Percentiles rank a stretch among this genome's conserved stretches.
Evolutionary conservation across 92 coral and sea anemone species (phyloP).

Genomic region (Paramuricea clavata): DNA sequence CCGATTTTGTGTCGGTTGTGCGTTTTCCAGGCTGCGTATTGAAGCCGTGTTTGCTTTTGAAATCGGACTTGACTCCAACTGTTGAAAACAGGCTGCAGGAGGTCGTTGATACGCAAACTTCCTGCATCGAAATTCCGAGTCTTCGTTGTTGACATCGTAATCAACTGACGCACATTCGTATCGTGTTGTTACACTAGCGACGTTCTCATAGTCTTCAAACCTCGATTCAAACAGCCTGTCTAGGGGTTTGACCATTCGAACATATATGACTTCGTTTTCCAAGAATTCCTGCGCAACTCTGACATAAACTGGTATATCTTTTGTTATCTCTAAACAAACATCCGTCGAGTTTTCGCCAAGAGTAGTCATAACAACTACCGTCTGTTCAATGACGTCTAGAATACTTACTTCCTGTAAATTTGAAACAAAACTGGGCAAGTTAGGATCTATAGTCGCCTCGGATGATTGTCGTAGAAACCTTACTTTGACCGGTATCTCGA

Average conservation of each 20-base stretch:
- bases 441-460: neutral
- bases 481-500: constrained; percentile 16
- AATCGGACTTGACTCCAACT: neutral
- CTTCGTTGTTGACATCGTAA: too few species aligned
- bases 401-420: neutral
- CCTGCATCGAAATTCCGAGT: too few species aligned
- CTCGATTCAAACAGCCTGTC: too few species aligned
- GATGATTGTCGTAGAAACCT: neutral
- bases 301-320: neutral
- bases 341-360: neutral
- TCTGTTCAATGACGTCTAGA: neutral
- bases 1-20: neutral
- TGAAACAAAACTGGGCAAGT: neutral
- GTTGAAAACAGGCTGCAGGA: too few species aligned
- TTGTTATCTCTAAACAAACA: neutral
- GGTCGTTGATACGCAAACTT: too few species aligned
- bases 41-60: neutral
- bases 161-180: too few species aligned
- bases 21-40: neutral
- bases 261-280: neutral
- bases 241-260: too few species aligned
- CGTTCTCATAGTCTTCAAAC: too few species aligned
- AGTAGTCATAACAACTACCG: neutral
- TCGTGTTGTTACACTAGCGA: too few species aligned
- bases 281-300: neutral